Percentiles rank a stretch among this genome's conserved stretches.
Evolutionary conservation across 2,797 vertebrate genomes (phyloP).

Genomic region (Buphagus erythrorhynchus): DNA sequence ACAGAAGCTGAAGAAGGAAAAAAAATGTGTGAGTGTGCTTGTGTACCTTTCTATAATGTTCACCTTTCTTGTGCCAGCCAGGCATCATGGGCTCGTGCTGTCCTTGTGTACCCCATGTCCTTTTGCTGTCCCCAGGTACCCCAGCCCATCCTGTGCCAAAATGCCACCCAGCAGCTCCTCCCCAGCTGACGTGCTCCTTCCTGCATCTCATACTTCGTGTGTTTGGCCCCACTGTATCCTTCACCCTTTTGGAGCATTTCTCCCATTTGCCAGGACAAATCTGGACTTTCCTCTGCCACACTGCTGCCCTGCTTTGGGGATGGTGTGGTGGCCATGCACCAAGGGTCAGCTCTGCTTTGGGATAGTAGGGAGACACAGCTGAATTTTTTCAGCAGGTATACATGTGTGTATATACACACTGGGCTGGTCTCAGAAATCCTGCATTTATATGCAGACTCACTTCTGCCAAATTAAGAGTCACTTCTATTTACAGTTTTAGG

Average conservation of each 20-base stretch:
- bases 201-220: accelerated
- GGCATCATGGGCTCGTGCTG: accelerated
- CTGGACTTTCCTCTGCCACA: background rate
- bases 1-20: background rate
- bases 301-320: too few relatives aligned
- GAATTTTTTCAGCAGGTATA: background rate
- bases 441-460: background rate
- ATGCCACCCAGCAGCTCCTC: background rate
- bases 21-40: background rate
- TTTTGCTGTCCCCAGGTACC: too few relatives aligned
- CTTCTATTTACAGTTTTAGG: background rate
- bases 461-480: background rate
- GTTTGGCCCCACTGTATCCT: background rate
- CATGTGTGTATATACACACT: background rate
- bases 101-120: background rate
- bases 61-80: background rate
- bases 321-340: accelerated
- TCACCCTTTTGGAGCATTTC: background rate
- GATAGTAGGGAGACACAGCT: background rate
- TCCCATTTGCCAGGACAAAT: background rate
- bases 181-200: background rate
- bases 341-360: background rate
- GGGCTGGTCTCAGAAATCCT: background rate
- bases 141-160: background rate
- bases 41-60: background rate